Evolutionary conservation across 1,140 invertebrate genomes (phyloP), one percentile per base, ranked within the genome.

Genomic region (Heliconius hermathena): DNA sequence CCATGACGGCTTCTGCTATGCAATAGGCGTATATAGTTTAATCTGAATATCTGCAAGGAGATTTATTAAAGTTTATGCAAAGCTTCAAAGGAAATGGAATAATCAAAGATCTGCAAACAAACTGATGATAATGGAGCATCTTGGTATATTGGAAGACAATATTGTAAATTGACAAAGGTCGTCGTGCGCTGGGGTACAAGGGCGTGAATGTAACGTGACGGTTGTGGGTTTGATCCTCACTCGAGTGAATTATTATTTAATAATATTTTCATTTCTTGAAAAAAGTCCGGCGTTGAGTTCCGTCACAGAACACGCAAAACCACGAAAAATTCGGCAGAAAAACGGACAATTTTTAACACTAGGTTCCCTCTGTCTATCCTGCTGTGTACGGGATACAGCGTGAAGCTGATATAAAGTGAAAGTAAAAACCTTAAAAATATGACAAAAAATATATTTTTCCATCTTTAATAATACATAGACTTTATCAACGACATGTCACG

Each of bases 401-500:
- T 46, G 11, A 11, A 3, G 11, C 41, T 46, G 1, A 46, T 0
- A 11, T 1, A 13, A 46, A 11, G 1, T 46, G 13, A 46, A 46
- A 46, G 3, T 54, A 20, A 54, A 57, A 57, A 11, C 5, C n/a
- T 52, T 52, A 8, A 22, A 3, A 57, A 11, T 9, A 9, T 11
- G 3, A 22, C 1, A 22, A 9, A 22, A 22, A n/a, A 66, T 29
- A 66, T 5, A 66, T 66, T 29, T 29, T 66, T 29, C n/a, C 26
- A 66, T 38, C 9, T 41, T 36, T 38, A 72, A 72, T 72, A 72
- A 72, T 20, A 38, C 11, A 72, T 13, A 73, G 11, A 26, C n/a
- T 38, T 49, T 38, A 49, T 49, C 72, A 49, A 29, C 9, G 72
- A 49, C 18, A 49, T 26, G 72, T 73, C 72, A 73, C 72, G n/a